phyloP scores from a whole-genome alignment of 2,797 vertebrate genomes.

The Podarcis lilfordi region DNA sequence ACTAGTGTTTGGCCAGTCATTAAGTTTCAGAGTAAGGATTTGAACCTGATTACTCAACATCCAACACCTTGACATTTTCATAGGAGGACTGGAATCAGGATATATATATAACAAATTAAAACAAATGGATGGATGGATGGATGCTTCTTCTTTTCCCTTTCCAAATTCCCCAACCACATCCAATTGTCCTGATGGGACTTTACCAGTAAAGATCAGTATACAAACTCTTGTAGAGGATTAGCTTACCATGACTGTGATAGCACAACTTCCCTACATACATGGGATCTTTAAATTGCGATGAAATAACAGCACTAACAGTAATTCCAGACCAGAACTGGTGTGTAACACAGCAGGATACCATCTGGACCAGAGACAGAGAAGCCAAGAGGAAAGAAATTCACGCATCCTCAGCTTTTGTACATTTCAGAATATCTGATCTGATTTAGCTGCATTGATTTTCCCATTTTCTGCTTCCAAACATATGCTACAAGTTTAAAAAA shows the following conservation, averaged over 20 bases:
- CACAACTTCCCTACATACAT: conserved; percentile 41
- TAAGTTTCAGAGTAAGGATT: too few species aligned
- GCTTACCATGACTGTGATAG: conserved; percentile 37
- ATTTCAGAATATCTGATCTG: conserved; percentile 50
- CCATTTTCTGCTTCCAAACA: conserved; percentile 60
- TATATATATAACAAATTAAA: neutral
- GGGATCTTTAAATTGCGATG: conserved; percentile 42
- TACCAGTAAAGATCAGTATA: conserved; percentile 18
- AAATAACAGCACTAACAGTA: neutral
- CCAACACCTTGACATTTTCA: too few species aligned
- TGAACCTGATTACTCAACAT: too few species aligned
- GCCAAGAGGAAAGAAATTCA: conserved; percentile 46
- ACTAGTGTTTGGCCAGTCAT: too few species aligned
- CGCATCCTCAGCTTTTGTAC: conserved; percentile 38
- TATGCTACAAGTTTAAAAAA: neutral
- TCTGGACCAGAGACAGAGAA: neutral
- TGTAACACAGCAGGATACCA: neutral
- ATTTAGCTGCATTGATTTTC: conserved; percentile 58
- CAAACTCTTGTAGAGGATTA: conserved; percentile 11
- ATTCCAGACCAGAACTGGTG: neutral
- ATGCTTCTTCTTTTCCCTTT: neutral
- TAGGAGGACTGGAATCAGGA: neutral
- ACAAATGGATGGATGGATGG: neutral
- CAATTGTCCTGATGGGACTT: neutral
- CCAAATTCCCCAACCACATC: neutral